phyloP scores from a whole-genome alignment of 64 coral and sea anemone genomes.

The Anthopleura sola region DNA sequence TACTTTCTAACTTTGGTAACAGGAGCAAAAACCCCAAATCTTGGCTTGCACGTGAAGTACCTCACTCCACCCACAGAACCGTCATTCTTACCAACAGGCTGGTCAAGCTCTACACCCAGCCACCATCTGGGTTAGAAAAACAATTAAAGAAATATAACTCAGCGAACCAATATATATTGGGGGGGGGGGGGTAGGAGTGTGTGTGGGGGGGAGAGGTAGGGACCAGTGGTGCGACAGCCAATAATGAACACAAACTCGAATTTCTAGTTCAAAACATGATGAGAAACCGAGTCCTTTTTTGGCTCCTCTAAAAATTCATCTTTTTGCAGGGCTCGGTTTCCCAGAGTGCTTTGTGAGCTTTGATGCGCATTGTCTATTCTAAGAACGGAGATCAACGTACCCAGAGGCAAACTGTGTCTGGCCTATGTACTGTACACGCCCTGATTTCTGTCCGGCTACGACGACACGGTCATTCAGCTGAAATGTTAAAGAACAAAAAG shows the following conservation, averaged over 20 bases:
- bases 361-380: no score
- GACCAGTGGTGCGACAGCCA: no score
- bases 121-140: constrained; percentile 17
- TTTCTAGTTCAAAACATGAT: no score
- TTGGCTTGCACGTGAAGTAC: constrained; percentile 91
- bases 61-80: constrained; percentile 83
- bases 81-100: constrained; percentile 91
- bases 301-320: no score
- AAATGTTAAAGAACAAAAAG: not conserved
- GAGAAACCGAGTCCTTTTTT: no score
- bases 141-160: no score
- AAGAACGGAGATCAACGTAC: constrained; percentile 50
- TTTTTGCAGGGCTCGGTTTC: no score
- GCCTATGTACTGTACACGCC: constrained; percentile 69
- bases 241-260: no score
- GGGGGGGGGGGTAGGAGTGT: not conserved
- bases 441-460: constrained; percentile 75
- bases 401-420: constrained; percentile 87
- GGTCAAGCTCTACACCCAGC: constrained; percentile 88
- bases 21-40: constrained; percentile 87
- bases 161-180: no score
- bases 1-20: constrained; percentile 77
- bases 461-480: constrained; percentile 71
- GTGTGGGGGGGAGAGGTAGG: no score
- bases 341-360: no score